Percentiles rank a stretch among this genome's conserved stretches.
Evolutionary conservation across 2,888 invertebrate species (phyloP).

Genomic region (Pegoplata infirma): DNA sequence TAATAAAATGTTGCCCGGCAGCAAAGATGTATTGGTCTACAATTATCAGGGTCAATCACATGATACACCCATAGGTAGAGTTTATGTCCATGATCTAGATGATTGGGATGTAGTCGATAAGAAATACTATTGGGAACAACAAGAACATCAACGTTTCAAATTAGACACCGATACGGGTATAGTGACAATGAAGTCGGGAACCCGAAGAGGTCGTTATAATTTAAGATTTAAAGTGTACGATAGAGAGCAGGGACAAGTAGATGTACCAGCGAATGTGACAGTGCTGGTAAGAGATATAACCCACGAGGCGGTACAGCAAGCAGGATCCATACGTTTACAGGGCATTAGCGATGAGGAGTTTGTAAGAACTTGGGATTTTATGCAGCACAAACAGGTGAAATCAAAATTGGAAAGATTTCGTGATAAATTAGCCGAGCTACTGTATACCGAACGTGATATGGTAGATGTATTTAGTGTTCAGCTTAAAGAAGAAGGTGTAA

Average conservation of each 20-base stretch:
- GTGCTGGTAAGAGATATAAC: conserved; percentile 95
- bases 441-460: conserved; percentile 90
- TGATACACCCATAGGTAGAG: conserved; percentile 93
- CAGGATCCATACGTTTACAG: conserved; percentile 93
- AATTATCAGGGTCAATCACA: conserved; percentile 95
- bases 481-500: conserved; percentile 87
- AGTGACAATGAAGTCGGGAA: conserved; percentile 95
- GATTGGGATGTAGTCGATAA: conserved; percentile 99
- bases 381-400: conserved; percentile 87
- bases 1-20: conserved; percentile 98
- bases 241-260: conserved; percentile 94
- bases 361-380: conserved; percentile 95
- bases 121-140: conserved; percentile 94
- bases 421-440: conserved; percentile 90
- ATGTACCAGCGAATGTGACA: conserved; percentile 95
- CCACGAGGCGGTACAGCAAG: conserved; percentile 95
- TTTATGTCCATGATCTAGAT: conserved; percentile 97
- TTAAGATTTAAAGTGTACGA: conserved; percentile 92
- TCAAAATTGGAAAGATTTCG: conserved; percentile 93
- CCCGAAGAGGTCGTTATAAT: conserved; percentile 90
- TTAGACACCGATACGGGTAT: conserved; percentile 94
- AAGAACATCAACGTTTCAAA: conserved; percentile 91
- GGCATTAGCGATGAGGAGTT: conserved; percentile 97
- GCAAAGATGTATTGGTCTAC: conserved; percentile 97
- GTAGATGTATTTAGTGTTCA: conserved; percentile 98